Base-by-base conservation (phyloP, 2,113 vertebrate genomes). In the Oreocharis arfaki region DNA sequence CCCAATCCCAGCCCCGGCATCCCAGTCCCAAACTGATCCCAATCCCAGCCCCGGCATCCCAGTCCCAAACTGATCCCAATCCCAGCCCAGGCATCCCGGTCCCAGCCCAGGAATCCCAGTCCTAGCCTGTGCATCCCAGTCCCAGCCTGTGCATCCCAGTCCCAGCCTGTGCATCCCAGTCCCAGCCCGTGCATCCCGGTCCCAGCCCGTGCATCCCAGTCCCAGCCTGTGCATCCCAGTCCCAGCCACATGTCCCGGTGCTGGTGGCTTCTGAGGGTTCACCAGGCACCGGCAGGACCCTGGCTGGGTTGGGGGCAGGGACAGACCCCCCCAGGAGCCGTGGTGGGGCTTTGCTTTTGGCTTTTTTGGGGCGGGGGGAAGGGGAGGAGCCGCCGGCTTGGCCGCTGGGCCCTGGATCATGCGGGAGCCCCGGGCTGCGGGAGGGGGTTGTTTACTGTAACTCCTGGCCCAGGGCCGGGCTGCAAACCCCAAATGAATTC, bases 401-500 rank as follows among this genome's bases (percentile, higher is more conserved):
- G 73, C 90, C 18, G 30, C 64, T 28, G 17, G 78, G 46, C 56
- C 74, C 80, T 9, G 42, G 49, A 20, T 57, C 56, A 7, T 63
- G 91, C 37, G 91, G 46, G 87, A 87, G 32, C 64, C 42, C 22
- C 16, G 87, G 71, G 73, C 86, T 78, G 87, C 23, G 19, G 77
- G 61, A 57, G 60, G 77, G 85, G 57, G 78, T 74, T 92, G 87
- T 85, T 94, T 70, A n/a, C 90, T 93, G 92, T 68, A 81, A 63
- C 19, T 69, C 32, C 63, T 95, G 94, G 94, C 90, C 2, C 21
- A 2, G 81, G 55, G 47, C 90, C 95, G 13, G 3, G 80, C 84
- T 33, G 61, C 33, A 93, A 95, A 89, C 84, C 95, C 94, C 94
- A 69, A 80, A 88, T 63, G 92, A 50, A 28, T 90, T 75, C 79